Conservation (phyloP, 2,797 vertebrate species). For the Simalia tracyae region DNA sequence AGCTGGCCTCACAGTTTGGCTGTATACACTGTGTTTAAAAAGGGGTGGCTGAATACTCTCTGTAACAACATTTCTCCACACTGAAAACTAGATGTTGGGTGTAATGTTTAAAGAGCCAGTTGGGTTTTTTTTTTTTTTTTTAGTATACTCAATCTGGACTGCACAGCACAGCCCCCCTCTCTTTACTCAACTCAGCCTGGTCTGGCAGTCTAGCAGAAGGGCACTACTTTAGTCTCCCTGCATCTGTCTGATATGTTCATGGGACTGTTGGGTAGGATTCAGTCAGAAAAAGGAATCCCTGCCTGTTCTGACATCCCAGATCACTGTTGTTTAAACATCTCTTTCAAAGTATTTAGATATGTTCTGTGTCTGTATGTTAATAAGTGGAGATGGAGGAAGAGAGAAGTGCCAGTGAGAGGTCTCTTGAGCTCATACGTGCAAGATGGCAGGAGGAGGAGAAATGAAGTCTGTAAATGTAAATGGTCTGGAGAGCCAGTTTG, state of each 20-base stretch:
- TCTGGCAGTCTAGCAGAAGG: not conserved
- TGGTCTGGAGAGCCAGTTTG: not conserved
- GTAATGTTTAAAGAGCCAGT: not conserved
- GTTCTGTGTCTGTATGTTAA: not conserved
- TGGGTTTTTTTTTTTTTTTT: not conserved
- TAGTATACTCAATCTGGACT: not conserved
- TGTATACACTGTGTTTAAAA: not conserved
- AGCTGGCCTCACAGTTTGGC: not conserved
- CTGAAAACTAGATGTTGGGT: not conserved
- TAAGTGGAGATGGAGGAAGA: not conserved
- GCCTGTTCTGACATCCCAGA: not conserved
- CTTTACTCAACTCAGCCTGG: not conserved
- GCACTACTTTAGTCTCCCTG: not conserved
- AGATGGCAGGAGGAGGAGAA: not conserved
- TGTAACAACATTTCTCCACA: not conserved
- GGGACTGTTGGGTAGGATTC: not conserved
- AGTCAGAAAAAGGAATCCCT: not conserved
- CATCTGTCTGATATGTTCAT: not conserved
- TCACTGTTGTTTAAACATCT: not conserved
- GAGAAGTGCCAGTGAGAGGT: not conserved
- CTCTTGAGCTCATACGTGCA: not conserved
- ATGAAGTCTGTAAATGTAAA: not conserved
- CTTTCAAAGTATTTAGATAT: not conserved
- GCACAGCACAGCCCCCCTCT: not conserved
- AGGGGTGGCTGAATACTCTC: not conserved